phyloP scores from a whole-genome alignment of 2,888 invertebrate species.

The Calephelis perditalis region DNA sequence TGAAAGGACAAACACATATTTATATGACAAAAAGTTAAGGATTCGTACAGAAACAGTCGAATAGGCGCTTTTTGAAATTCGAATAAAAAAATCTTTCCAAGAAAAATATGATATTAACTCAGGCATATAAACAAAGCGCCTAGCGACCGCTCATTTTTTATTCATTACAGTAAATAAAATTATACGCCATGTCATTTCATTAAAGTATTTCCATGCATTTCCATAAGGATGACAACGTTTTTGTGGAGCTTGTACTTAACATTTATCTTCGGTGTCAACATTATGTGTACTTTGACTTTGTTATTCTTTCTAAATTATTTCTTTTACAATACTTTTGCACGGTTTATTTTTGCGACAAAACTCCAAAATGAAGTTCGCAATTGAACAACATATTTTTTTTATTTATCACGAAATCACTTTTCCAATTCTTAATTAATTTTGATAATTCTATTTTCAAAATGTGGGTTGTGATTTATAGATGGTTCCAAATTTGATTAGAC shows the following conservation, averaged over 20 bases:
- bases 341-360: too few species aligned
- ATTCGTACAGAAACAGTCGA: too few species aligned
- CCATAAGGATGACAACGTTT: constrained; percentile 28
- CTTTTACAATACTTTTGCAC: background rate
- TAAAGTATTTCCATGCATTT: constrained; percentile 38
- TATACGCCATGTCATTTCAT: constrained; percentile 41
- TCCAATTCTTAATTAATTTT: too few species aligned
- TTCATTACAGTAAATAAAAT: constrained; percentile 26
- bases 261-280: constrained; percentile 11
- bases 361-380: too few species aligned
- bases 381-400: too few species aligned
- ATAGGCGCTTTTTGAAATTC: too few species aligned
- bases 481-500: too few species aligned
- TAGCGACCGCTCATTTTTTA: constrained; percentile 22
- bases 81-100: background rate
- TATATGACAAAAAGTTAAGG: too few species aligned
- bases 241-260: constrained; percentile 18
- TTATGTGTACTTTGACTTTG: constrained; percentile 6
- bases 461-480: too few species aligned
- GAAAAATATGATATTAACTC: constrained; percentile 4
- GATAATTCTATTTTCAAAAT: too few species aligned
- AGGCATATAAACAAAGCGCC: constrained; percentile 6
- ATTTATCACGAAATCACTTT: too few species aligned
- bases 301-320: constrained; percentile 5
- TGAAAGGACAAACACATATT: too few species aligned